Base-by-base conservation (phyloP, 2,113 vertebrate genomes). In the Turdus rufiventris region DNA sequence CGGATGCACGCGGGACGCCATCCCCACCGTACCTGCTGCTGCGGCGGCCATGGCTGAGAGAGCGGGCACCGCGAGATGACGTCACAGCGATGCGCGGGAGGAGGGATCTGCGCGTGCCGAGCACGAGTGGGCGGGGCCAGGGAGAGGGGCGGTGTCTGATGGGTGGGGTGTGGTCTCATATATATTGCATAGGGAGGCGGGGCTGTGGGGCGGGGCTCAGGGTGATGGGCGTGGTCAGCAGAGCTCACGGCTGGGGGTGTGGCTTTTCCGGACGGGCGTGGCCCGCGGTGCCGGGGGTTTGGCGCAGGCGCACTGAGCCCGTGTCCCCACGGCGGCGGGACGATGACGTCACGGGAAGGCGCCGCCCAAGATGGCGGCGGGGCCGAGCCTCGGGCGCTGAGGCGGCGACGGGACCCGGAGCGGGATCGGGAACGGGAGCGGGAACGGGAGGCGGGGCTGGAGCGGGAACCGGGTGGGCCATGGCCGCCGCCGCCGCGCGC, bases 361-460 rank as follows among this genome's bases (percentile, higher is more conserved):
- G 97, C 98, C 98, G 98, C 98, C 98, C 98, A 99, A 99, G 98
- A 99, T 99, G 98, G 98, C 98, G 98, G 98, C 98, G 98, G 97
- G 97, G 93, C 98, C 98, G 97, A 98, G 94, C 88, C 25, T 50
- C 24, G 48, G 48, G 25, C 24, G 14, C 48, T 50, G 48, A 50
- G 48, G 48, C 48, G 48, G 48, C 25, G 24, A 24, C 48, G 67
- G n/a, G 7, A 38, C 4, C 21, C 71, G 62, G 48, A 53, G 6
- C 26, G 50, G 50, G 34, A 71, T 29, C 48, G 12, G 50, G 89
- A 68, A 3, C 80, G 29, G 43, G 56, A 61, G 0, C 51, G 40
- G 42, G 51, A 47, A 0, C 62, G 40, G 42, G 53, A 48, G 9
- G 63, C 63, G 43, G 65, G 78, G 78, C 78, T 68, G 65, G 78